phyloP scores from a whole-genome alignment of 2,888 invertebrate genomes.

The Dorcus parallelipipedus region DNA sequence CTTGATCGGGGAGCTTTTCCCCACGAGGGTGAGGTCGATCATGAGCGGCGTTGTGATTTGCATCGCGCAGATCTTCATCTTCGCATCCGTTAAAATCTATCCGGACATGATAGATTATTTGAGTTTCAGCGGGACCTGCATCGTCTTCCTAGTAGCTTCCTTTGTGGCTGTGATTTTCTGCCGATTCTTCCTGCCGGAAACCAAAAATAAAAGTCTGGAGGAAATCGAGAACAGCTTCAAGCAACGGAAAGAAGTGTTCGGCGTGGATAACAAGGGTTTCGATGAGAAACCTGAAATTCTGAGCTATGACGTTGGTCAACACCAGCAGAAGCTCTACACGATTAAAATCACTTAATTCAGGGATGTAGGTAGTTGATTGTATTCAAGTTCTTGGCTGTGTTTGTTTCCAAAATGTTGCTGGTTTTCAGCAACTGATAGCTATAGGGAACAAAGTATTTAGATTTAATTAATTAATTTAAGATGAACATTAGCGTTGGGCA shows the following conservation, averaged over 20 bases:
- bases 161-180: constrained; percentile 61
- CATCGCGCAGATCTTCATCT: constrained; percentile 66
- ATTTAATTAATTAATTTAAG: no score
- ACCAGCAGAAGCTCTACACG: background rate
- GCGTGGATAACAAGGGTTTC: constrained; percentile 12
- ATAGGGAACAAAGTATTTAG: no score
- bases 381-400: no score
- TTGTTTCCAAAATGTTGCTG: no score
- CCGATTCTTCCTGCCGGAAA: constrained; percentile 63
- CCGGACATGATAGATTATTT: constrained; percentile 58
- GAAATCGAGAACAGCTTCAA: constrained; percentile 66
- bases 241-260: constrained; percentile 42
- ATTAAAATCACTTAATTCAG: background rate
- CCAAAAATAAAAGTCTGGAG: constrained; percentile 63
- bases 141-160: constrained; percentile 60
- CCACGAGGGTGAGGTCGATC: constrained; percentile 64
- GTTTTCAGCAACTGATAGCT: no score
- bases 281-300: background rate
- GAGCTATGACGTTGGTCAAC: background rate
- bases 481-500: no score
- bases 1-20: constrained; percentile 70
- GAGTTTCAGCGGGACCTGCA: constrained; percentile 62
- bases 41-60: constrained; percentile 69
- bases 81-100: constrained; percentile 68
- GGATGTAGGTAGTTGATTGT: no score